A percentile compares a stretch with the other conserved stretches of the same genome.
phyloP scores from a whole-genome alignment of 2,797 vertebrate species.

The Urocyon cinereoargenteus region DNA sequence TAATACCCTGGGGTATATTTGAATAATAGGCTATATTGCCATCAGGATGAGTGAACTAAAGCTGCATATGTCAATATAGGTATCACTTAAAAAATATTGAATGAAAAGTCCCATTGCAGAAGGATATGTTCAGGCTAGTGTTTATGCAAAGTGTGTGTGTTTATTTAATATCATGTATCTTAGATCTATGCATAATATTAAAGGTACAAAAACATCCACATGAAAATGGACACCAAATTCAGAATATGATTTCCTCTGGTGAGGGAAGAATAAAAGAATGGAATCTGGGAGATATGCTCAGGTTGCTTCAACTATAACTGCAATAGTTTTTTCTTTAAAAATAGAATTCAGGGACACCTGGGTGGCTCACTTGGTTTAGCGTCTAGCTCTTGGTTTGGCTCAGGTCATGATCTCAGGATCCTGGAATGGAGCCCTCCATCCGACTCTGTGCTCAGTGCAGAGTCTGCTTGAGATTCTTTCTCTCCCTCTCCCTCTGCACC shows the following conservation, averaged over 20 bases:
- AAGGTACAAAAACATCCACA: not conserved
- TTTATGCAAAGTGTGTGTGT: not conserved
- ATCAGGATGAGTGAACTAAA: not conserved
- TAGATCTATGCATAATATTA: not conserved
- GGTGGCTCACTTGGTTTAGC: not conserved
- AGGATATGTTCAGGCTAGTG: not conserved
- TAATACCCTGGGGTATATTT: not conserved
- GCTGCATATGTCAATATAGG: not conserved
- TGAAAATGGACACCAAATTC: constrained; percentile 30
- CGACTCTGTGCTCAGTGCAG: not conserved
- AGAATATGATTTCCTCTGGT: not conserved
- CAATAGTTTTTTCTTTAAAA: constrained; percentile 24
- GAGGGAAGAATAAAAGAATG: not conserved
- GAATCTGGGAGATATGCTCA: not conserved
- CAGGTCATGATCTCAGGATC: not conserved
- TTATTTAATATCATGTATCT: not conserved
- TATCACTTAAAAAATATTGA: not conserved
- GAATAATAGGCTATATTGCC: not conserved
- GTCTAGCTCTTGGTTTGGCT: not conserved
- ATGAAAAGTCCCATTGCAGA: not conserved
- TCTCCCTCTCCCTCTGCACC: not conserved
- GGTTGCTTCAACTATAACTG: not conserved
- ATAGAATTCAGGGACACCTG: not conserved
- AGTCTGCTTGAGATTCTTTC: not conserved
- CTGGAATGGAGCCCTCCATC: not conserved